Base-by-base conservation (phyloP, 1,140 invertebrate species). In the Habropoda laboriosa region DNA sequence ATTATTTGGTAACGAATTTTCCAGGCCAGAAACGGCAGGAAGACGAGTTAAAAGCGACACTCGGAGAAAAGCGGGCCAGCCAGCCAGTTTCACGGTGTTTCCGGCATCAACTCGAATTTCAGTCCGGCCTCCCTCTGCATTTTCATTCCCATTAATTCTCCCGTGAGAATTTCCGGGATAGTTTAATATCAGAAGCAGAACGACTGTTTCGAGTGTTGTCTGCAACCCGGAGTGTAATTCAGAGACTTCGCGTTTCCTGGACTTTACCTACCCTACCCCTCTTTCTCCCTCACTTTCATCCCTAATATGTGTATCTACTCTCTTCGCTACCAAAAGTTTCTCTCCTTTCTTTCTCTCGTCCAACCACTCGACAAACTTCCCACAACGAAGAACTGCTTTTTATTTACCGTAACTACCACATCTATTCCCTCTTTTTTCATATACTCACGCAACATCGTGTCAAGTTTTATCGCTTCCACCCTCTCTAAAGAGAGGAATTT, bases 161-260 rank as follows among this genome's bases (percentile, higher is more conserved):
- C 42, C 51, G 66, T 24, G 61, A 27, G 63, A 63, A 68, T 79
- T 73, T 79, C 76, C 40, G 42, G 68, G 38, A 63, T 60, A 68
- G 67, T 79, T 83, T 80, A 83, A 83, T 84, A 83, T 84, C 81
- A 72, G 70, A 63, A 55, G 47, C 76, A 58, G 40, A 68, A 79
- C 42, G 75, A 27, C 45, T 13, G 61, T 72, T 57, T 57, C 67
- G 42, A 66, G 77, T 35, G 53, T 72, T 83, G 74, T 82, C 67
- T 55, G n/a, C 35, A 51, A 30, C 60, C 8, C 40, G 55, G 66
- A 47, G 74, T 61, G 70, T 72, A 78, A 72, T 82, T 72, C 61
- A 49, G 32, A 71, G n/a, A 2, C 32, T 30, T 13, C 35, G 3
- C 57, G 67, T 61, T 47, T 38, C 35, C 13, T 30, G 58, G 27